A percentile compares a stretch with the other conserved stretches of the same genome.
Evolutionary conservation across 2,797 vertebrate species (phyloP).

Genomic region (Macropus fuliginosus): DNA sequence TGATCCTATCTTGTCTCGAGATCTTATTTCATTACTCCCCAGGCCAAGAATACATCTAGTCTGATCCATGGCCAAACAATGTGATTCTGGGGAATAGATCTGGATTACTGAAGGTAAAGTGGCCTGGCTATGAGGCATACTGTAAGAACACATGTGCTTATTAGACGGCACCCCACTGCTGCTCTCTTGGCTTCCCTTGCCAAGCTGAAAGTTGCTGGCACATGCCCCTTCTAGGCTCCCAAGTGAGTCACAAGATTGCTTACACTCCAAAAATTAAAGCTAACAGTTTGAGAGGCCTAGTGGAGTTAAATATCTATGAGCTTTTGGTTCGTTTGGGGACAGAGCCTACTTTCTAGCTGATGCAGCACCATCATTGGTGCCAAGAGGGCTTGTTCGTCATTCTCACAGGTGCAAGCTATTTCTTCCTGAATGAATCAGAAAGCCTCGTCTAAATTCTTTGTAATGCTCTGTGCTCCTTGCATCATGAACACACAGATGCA

Average conservation of each 20-base stretch:
- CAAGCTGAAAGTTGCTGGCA: slow-evolving; percentile 62
- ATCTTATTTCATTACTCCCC: slow-evolving; percentile 66
- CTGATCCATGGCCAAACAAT: slow-evolving; percentile 70
- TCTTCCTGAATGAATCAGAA: slow-evolving; percentile 69
- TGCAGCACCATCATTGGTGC: slow-evolving; percentile 65
- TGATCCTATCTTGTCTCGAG: slow-evolving; percentile 69
- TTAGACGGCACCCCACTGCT: slow-evolving; percentile 69
- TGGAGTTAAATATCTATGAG: slow-evolving; percentile 33
- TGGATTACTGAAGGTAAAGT: slow-evolving; percentile 78
- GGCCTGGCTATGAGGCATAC: slow-evolving; percentile 57
- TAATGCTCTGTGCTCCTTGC: slow-evolving; percentile 19
- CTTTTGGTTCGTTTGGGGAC: slow-evolving; percentile 70
- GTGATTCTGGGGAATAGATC: slow-evolving; percentile 73
- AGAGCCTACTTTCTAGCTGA: slow-evolving; percentile 68
- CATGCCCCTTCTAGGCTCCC: slow-evolving; percentile 61
- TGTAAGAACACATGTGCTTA: slow-evolving; percentile 79
- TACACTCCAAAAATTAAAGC: slow-evolving; percentile 73
- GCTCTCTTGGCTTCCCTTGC: slow-evolving; percentile 15
- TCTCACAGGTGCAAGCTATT: slow-evolving; percentile 66
- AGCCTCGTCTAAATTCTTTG: slow-evolving; percentile 18
- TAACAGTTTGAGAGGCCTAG: slow-evolving; percentile 52
- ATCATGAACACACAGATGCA: slow-evolving; percentile 20
- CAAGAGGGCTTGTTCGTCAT: slow-evolving; percentile 64
- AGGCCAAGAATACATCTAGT: slow-evolving; percentile 73
- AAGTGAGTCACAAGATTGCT: slow-evolving; percentile 70